Conservation (phyloP, 2,888 invertebrate genomes). For the Gymnosoma rotundatum region DNA sequence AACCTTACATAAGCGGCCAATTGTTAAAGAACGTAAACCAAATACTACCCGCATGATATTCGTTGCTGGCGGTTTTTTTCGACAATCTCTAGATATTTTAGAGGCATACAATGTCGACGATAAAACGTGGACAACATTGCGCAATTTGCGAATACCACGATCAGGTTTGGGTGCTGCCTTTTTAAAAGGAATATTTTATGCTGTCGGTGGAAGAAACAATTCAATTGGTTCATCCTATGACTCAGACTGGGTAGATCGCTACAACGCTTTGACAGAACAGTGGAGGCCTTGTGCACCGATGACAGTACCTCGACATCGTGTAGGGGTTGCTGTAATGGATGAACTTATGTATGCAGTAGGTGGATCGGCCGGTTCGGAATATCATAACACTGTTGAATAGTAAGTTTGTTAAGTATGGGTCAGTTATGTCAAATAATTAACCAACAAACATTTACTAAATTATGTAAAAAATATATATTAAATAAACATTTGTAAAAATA, state of each 20-base stretch:
- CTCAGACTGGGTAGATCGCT: slow-evolving; percentile 91
- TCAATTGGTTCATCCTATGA: slow-evolving; percentile 93
- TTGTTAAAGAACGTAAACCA: slow-evolving; percentile 92
- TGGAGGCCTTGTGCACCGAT: slow-evolving; percentile 95
- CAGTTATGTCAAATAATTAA: too few relatives aligned
- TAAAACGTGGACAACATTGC: slow-evolving; percentile 91
- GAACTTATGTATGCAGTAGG: slow-evolving; percentile 95
- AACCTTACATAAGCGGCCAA: slow-evolving; percentile 92
- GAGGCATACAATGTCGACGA: slow-evolving; percentile 95
- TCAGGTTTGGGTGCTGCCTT: slow-evolving; percentile 94
- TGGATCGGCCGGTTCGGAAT: slow-evolving; percentile 92
- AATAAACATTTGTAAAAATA: too few relatives aligned
- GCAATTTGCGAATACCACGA: slow-evolving; percentile 92
- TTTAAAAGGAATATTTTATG: slow-evolving; percentile 93
- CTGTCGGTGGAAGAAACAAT: slow-evolving; percentile 96
- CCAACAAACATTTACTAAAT: too few relatives aligned
- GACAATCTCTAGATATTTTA: slow-evolving; percentile 92
- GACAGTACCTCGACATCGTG: slow-evolving; percentile 93
- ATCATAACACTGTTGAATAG: slow-evolving; percentile 95
- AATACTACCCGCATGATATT: slow-evolving; percentile 95
- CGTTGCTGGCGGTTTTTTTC: slow-evolving; percentile 94
- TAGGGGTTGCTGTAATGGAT: slow-evolving; percentile 97
- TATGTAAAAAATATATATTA: too few relatives aligned
- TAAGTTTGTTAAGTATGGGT: slow-evolving; percentile 83
- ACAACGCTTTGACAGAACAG: slow-evolving; percentile 92